These are phyloP conservation scores for Hydractinia echinata DNA, from an alignment of 30 jellyfish, hydroid and myxozoan genomes.

Conservation along the genomic window DNA sequence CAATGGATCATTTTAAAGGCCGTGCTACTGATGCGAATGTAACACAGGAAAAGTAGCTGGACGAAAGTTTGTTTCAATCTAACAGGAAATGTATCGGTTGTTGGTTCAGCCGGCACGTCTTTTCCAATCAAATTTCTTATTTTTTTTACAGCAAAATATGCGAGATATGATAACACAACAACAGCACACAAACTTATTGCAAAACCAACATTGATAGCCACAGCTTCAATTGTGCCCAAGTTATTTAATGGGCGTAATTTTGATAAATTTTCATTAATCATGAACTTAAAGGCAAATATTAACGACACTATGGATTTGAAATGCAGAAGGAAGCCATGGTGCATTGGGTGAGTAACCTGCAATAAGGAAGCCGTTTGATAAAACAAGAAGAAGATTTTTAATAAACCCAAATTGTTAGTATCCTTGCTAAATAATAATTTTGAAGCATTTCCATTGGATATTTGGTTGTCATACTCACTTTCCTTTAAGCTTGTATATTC, in stretches of 20 bases:
- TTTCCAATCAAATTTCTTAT: not conserved
- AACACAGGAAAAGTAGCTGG: not conserved
- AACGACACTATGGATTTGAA: not conserved
- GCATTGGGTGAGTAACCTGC: not conserved
- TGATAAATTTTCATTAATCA: not conserved
- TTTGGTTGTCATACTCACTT: no score
- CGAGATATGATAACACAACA: not conserved
- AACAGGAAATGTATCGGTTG: not conserved
- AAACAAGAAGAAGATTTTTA: not conserved
- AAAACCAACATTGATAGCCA: not conserved
- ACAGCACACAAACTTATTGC: not conserved
- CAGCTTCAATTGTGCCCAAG: not conserved
- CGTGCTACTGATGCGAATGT: not conserved
- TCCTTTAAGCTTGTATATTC: no score
- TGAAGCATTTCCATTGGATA: no score
- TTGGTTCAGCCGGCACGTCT: no score
- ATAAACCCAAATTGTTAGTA: not conserved
- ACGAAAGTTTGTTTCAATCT: slow-evolving; percentile 1
- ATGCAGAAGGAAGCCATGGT: no score
- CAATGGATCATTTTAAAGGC: not conserved
- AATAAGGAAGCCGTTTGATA: slow-evolving; percentile 7
- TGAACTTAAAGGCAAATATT: not conserved
- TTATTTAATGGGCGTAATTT: not conserved
- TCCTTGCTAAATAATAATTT: no score
- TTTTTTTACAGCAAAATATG: not conserved